These are phyloP conservation scores for Galeruca laticollis DNA, from an alignment of 2,888 invertebrate species.

Conservation along the genomic window DNA sequence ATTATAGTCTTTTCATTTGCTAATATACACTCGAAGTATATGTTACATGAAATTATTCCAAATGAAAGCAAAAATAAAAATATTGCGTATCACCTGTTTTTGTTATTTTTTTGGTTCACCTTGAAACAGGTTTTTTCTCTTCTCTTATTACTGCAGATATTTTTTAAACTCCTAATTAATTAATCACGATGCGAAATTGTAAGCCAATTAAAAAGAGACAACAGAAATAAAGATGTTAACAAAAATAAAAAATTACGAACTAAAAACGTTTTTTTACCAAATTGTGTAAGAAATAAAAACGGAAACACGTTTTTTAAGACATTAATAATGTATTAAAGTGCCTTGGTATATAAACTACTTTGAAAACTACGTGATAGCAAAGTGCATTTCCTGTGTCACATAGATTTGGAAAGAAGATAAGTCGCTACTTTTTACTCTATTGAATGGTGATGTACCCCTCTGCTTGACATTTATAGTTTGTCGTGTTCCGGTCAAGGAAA, in stretches of 20 bases:
- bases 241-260: neutral
- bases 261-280: neutral
- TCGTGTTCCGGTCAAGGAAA: constrained; percentile 31
- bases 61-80: too few species aligned
- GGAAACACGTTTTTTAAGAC: constrained; percentile 25
- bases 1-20: too few species aligned
- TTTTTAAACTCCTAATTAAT: too few species aligned
- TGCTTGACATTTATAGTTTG: constrained; percentile 23
- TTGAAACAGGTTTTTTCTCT: too few species aligned
- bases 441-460: constrained; percentile 18
- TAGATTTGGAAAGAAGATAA: constrained; percentile 27
- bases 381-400: constrained; percentile 30
- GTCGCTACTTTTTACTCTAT: constrained; percentile 17
- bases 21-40: too few species aligned
- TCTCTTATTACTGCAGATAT: too few species aligned
- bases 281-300: constrained; percentile 15
- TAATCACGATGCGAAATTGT: too few species aligned
- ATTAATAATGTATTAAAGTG: constrained; percentile 34
- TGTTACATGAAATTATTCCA: too few species aligned
- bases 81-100: too few species aligned
- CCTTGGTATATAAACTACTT: constrained; percentile 20
- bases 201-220: too few species aligned
- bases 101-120: too few species aligned
- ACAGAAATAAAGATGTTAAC: neutral
- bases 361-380: constrained; percentile 32